phyloP scores from a whole-genome alignment of 2,797 vertebrate species.

The Sorex maritimensis region DNA sequence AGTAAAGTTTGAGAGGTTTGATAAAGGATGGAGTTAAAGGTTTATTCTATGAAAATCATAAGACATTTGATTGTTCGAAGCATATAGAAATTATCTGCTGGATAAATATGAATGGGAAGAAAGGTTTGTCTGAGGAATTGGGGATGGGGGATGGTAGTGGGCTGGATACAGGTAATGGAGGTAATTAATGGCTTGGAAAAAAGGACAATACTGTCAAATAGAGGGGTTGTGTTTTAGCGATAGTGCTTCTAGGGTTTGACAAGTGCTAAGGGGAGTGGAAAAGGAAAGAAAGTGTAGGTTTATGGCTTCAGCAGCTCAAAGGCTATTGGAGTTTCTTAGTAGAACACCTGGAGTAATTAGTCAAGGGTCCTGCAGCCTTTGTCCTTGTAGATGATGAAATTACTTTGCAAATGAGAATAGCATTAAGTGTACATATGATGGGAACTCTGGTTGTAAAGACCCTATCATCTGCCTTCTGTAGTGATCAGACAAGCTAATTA shows the following conservation, averaged over 20 bases:
- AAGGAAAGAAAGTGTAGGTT: background rate
- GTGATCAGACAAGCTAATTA: constrained; percentile 56
- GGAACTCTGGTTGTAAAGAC: background rate
- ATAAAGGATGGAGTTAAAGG: background rate
- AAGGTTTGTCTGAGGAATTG: background rate
- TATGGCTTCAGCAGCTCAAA: background rate
- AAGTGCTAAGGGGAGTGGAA: background rate
- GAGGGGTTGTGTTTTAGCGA: background rate
- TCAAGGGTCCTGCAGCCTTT: background rate
- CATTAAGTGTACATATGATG: background rate
- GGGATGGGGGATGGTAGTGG: background rate
- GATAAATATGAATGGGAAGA: background rate
- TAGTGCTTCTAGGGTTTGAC: background rate
- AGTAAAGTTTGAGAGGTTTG: background rate
- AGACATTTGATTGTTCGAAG: background rate
- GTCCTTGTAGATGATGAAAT: background rate
- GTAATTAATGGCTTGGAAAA: background rate
- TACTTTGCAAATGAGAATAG: background rate
- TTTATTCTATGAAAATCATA: background rate
- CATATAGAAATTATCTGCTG: background rate
- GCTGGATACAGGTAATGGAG: too few relatives aligned
- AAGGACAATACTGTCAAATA: too few relatives aligned
- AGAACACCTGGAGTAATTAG: background rate
- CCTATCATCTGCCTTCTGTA: background rate
- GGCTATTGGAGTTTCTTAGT: background rate